A percentile compares a stretch with the other conserved stretches of the same genome.
Conservation (phyloP, 2,113 vertebrate genomes). For the Origma solitaria region DNA sequence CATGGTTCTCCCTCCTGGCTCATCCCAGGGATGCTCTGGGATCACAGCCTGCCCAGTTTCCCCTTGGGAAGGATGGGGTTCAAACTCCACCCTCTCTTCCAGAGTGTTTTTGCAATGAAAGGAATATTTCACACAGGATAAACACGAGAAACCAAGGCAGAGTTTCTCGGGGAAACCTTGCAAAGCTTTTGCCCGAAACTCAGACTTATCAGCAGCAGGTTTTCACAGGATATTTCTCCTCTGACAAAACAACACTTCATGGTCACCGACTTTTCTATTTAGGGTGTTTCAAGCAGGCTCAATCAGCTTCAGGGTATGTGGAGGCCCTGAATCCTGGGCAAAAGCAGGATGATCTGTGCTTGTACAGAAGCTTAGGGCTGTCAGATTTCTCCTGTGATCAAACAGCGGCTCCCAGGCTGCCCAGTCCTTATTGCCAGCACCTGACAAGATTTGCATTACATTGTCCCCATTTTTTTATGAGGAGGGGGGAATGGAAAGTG, state of each 20-base stretch:
- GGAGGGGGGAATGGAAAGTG: neutral
- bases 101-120: neutral
- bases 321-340: neutral
- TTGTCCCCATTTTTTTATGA: neutral
- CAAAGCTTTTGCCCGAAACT: fast-evolving
- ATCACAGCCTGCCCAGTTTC: neutral
- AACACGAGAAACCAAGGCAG: neutral
- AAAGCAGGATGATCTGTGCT: neutral
- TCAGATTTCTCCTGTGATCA: slow-evolving; percentile 44
- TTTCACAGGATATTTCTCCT: neutral
- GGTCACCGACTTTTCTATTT: neutral
- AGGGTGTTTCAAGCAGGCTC: neutral
- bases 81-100: neutral
- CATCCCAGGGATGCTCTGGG: neutral
- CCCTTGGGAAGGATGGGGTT: neutral
- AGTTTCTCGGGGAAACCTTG: neutral
- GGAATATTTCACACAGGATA: neutral
- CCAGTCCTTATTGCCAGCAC: neutral
- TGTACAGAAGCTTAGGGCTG: slow-evolving; percentile 6
- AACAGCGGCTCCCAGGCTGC: neutral
- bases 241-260: neutral
- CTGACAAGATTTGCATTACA: neutral
- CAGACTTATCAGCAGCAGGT: neutral
- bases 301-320: neutral
- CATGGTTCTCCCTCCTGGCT: neutral